Evolutionary conservation across 2,888 invertebrate genomes (phyloP).

Genomic region (Archips crataeganus): DNA sequence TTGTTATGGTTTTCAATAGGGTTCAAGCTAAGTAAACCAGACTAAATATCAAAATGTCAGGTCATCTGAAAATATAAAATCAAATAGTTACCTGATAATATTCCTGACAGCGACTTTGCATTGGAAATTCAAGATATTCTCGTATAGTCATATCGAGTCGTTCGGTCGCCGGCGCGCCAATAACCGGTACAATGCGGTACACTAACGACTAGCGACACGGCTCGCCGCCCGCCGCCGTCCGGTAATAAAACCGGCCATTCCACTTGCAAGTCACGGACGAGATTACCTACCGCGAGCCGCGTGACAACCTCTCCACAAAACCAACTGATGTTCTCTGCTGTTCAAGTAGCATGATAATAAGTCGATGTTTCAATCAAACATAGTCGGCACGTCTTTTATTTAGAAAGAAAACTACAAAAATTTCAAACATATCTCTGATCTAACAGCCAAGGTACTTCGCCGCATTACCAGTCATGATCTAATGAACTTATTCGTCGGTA

Average conservation of each 20-base stretch:
- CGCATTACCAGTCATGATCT: neutral
- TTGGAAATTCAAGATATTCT: slow-evolving; percentile 41
- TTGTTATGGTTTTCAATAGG: too few species aligned
- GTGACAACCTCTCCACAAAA: slow-evolving; percentile 71
- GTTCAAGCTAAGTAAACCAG: neutral
- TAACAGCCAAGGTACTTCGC: neutral
- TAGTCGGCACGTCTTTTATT: neutral
- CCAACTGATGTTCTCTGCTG: slow-evolving; percentile 55
- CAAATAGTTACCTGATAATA: slow-evolving; percentile 3
- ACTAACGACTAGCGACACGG: slow-evolving; percentile 60
- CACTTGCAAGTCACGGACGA: slow-evolving; percentile 84
- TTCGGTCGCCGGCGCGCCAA: slow-evolving; percentile 52
- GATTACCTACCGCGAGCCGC: slow-evolving; percentile 76
- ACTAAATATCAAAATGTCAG: neutral
- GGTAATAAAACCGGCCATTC: slow-evolving; percentile 80
- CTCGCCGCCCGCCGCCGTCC: slow-evolving; percentile 45
- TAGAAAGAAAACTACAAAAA: neutral
- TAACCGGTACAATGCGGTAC: slow-evolving; percentile 66
- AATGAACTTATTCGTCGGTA: neutral
- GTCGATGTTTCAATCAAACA: neutral
- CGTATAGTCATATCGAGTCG: slow-evolving; percentile 41
- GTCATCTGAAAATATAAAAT: neutral
- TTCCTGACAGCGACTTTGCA: neutral
- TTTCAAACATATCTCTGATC: neutral
- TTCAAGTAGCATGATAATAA: slow-evolving; percentile 45